Conservation (phyloP, 2,113 vertebrate species). For the Rhynchomys soricoides region DNA sequence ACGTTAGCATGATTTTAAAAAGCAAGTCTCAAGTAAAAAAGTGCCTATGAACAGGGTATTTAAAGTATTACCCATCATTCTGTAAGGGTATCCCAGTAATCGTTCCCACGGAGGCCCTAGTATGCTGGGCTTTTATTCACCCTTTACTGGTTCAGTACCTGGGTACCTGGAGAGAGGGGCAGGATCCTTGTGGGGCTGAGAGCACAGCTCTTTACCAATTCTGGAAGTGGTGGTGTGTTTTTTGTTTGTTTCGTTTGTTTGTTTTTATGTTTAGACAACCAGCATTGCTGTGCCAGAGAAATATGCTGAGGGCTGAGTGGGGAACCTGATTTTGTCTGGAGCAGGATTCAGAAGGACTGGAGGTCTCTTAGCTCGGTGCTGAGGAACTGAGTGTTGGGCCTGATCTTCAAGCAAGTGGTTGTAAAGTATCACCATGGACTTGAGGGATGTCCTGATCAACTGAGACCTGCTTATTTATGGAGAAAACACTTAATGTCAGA, state of each 20-base stretch:
- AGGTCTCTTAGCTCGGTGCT: not conserved
- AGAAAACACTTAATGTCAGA: not conserved
- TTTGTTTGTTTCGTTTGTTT: too few species aligned
- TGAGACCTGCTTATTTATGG: not conserved
- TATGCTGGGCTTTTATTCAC: not conserved
- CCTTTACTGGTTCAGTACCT: not conserved
- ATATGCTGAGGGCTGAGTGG: fast-evolving
- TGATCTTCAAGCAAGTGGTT: not conserved
- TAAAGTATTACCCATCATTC: not conserved
- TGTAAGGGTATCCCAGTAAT: not conserved
- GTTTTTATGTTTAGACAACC: not conserved
- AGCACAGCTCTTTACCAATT: not conserved
- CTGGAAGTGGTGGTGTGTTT: not conserved
- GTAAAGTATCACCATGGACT: not conserved
- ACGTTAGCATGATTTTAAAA: not conserved
- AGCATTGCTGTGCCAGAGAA: not conserved
- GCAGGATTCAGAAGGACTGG: not conserved
- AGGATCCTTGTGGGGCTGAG: not conserved
- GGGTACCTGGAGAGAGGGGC: not conserved
- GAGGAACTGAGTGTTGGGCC: not conserved
- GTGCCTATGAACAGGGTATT: not conserved
- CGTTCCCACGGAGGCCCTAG: not conserved
- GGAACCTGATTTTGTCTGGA: not conserved
- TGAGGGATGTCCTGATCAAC: not conserved
- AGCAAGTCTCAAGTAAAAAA: not conserved